Evolutionary conservation across 2,113 vertebrate species (phyloP).

Genomic region (Tinamus guttatus): DNA sequence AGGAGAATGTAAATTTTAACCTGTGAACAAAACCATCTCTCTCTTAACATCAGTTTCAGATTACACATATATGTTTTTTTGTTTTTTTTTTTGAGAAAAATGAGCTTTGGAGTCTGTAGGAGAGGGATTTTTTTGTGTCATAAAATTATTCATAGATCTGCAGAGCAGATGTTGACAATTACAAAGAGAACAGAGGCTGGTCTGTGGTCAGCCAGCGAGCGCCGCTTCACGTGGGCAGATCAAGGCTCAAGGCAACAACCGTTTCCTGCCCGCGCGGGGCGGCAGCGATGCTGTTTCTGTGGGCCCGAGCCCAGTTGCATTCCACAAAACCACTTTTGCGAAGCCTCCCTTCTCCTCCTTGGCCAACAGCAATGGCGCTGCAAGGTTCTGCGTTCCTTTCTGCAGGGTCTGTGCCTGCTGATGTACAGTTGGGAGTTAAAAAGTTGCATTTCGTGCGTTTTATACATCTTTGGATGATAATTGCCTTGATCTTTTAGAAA

Average conservation of each 20-base stretch:
- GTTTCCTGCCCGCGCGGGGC: slow-evolving; percentile 72
- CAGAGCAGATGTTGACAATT: slow-evolving; percentile 74
- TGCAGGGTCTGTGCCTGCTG: not conserved
- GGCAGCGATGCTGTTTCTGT: slow-evolving; percentile 23
- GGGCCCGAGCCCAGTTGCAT: slow-evolving; percentile 25
- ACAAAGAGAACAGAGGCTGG: slow-evolving; percentile 64
- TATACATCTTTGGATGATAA: not conserved
- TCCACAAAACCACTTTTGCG: slow-evolving; percentile 73
- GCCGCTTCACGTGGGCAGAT: slow-evolving; percentile 72
- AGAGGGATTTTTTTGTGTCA: slow-evolving; percentile 4
- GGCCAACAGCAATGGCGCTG: not conserved
- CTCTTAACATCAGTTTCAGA: not conserved
- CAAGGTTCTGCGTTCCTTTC: not conserved
- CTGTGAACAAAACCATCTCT: not conserved
- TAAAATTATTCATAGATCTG: slow-evolving; percentile 71
- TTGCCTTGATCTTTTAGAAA: not conserved
- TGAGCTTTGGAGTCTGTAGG: slow-evolving; percentile 24
- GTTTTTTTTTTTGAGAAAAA: not conserved
- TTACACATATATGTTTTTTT: not conserved
- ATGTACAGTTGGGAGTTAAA: not conserved
- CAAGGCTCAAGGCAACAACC: slow-evolving; percentile 68
- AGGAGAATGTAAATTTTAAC: not conserved
- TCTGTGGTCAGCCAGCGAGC: slow-evolving; percentile 69
- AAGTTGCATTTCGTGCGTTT: not conserved
- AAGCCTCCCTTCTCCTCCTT: not conserved